A percentile compares a stretch with the other conserved stretches of the same genome.
These are phyloP conservation scores for Sebastes iracundus DNA, from an alignment of 2,797 vertebrate species.

Conservation along the genomic window DNA sequence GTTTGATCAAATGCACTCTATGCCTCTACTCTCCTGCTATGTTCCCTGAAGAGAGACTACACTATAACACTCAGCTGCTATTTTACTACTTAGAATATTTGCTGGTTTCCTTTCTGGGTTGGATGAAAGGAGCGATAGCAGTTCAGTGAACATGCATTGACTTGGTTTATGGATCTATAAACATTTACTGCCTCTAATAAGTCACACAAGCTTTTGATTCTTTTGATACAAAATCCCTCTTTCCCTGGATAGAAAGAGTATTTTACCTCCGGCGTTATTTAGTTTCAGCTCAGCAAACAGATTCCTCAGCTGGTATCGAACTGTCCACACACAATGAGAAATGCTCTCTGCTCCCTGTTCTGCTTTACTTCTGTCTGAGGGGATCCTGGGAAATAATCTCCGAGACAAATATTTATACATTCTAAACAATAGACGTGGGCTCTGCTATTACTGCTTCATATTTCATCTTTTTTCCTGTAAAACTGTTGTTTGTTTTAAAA, in stretches of 20 bases:
- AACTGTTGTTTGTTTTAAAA: neutral
- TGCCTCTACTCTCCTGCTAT: no score
- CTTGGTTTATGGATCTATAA: neutral
- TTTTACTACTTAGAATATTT: neutral
- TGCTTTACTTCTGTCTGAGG: neutral
- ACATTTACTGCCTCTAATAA: neutral
- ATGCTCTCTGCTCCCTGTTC: neutral
- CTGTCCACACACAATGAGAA: neutral
- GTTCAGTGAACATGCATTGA: neutral
- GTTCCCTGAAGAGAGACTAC: neutral
- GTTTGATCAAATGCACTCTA: neutral
- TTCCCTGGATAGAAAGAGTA: neutral
- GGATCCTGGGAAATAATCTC: slow-evolving; percentile 33
- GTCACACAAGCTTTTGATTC: neutral
- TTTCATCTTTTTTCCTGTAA: neutral
- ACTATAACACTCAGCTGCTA: neutral
- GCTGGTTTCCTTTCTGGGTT: neutral
- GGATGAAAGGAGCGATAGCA: neutral
- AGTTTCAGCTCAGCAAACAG: neutral
- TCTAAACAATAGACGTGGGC: slow-evolving; percentile 2
- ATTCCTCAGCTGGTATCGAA: neutral
- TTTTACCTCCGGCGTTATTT: neutral
- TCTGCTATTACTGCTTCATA: neutral
- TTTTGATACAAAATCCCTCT: neutral
- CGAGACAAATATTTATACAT: neutral